These are phyloP conservation scores for Allobates femoralis DNA, from an alignment of 2,797 vertebrate genomes.

Conservation along the genomic window DNA sequence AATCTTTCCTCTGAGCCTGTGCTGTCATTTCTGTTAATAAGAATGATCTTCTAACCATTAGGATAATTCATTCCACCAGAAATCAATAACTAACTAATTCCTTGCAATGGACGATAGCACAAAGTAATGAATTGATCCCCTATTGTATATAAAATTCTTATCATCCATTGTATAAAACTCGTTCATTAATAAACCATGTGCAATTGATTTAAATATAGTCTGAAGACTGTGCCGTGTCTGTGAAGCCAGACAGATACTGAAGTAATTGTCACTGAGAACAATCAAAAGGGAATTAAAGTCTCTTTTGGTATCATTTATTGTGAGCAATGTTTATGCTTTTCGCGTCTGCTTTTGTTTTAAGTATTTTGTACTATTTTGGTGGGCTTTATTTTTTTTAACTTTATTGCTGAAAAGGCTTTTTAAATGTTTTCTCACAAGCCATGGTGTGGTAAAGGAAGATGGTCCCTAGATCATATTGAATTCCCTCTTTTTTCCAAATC, in stretches of 20 bases:
- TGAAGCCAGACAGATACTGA: conserved; percentile 31
- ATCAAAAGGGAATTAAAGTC: conserved; percentile 14
- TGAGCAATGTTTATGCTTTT: background rate
- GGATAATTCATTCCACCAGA: conserved; percentile 55
- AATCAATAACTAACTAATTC: conserved; percentile 57
- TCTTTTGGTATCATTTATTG: conserved; percentile 16
- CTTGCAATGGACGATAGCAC: conserved; percentile 53
- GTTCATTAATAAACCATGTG: conserved; percentile 56
- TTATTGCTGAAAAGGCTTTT: background rate
- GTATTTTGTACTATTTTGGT: background rate
- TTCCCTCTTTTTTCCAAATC: background rate
- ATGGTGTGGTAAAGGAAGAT: no score
- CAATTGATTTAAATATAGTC: conserved; percentile 51
- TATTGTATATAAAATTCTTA: conserved; percentile 58
- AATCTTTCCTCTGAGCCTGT: conserved; percentile 24
- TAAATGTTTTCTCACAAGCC: background rate
- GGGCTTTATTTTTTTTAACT: background rate
- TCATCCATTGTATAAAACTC: conserved; percentile 49
- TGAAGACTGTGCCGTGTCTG: conserved; percentile 14
- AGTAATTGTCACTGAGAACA: conserved; percentile 34
- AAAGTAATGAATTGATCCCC: conserved; percentile 60
- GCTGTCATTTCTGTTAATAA: conserved; percentile 58
- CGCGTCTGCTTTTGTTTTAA: background rate
- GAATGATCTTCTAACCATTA: conserved; percentile 56
- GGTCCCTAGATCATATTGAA: background rate